phyloP scores from a whole-genome alignment of 2,797 vertebrate species.

The Loris lydekkerianus region DNA sequence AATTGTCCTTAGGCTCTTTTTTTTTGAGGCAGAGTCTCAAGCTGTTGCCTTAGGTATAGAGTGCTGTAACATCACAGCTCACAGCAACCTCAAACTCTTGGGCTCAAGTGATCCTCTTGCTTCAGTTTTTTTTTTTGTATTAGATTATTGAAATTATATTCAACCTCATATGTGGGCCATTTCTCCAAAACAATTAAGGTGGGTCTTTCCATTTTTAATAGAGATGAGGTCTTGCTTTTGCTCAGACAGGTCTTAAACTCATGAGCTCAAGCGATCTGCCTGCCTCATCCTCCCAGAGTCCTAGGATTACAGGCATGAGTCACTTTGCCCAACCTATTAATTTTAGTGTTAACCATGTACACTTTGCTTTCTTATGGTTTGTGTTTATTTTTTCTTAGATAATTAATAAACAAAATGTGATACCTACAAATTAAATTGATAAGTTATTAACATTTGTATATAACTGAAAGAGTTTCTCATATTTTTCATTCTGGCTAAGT shows the following conservation, averaged over 20 bases:
- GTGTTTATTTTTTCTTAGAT: not conserved
- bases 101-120: too few species aligned
- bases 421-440: not conserved
- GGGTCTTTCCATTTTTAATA: too few species aligned
- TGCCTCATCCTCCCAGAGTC: too few species aligned
- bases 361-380: not conserved
- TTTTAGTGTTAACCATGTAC: not conserved
- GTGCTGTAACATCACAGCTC: too few species aligned
- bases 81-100: too few species aligned
- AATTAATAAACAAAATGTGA: not conserved
- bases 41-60: too few species aligned
- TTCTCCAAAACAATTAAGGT: constrained; percentile 89
- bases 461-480: not conserved
- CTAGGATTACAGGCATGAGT: too few species aligned
- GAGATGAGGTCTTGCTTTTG: too few species aligned
- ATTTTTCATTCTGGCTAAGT: not conserved
- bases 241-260: too few species aligned
- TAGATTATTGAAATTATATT: constrained; percentile 90
- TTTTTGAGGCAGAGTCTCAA: too few species aligned
- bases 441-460: not conserved
- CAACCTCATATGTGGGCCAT: constrained; percentile 88
- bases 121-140: not conserved
- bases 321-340: not conserved
- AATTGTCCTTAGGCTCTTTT: not conserved
- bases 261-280: too few species aligned